Evolutionary conservation across 2,113 vertebrate species (phyloP), one percentile per base, ranked within the genome.

Genomic region (Chrysemys picta): DNA sequence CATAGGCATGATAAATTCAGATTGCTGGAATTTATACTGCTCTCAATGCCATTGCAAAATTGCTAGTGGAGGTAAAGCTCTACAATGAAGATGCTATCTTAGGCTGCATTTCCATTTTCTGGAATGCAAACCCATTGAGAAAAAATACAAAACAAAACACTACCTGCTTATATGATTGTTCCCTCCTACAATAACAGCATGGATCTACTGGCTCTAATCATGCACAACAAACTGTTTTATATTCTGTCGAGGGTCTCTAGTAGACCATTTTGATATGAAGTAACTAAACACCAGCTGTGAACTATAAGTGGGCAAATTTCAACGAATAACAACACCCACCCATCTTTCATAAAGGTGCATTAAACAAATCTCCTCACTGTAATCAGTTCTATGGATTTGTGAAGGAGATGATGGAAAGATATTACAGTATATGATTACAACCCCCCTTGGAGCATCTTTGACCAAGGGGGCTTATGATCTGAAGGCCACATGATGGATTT

Each of bases 401-500:
- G 65, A 35, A n/a, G 35, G 65, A 38, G 31, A 21, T 38, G 35
- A 69, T 19, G 35, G 31, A 69, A n/a, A 21, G 14, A 69, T 65
- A 19, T 65, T 35, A 65, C 6, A 65, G 25, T 47, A 82, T 22
- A 83, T 5, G 75, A 38, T 72, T 94, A 93, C 87, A 90, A 93
- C 29, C 59, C 76, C 80, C 38, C 65, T 80, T 65, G 10, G 31
- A 49, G 35, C 47, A 22, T 42, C 47, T 91, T 85, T 87, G 12
- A 79, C 29, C 83, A 76, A 3, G 45, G 80, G 24, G 31, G 84
- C 24, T 86, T 72, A 80, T 90, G 69, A 93, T 80, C 8, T 82
- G 85, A 95, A 96, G 79, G 84, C 88, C 81, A 94, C n/a, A 31
- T 16, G 35, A 87, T 27, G 85, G n/a, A 91, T 86, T 91, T 91